A percentile compares a stretch with the other conserved stretches of the same genome.
These are phyloP conservation scores for Diloba caeruleocephala DNA, from an alignment of 2,888 invertebrate genomes.

Conservation along the genomic window DNA sequence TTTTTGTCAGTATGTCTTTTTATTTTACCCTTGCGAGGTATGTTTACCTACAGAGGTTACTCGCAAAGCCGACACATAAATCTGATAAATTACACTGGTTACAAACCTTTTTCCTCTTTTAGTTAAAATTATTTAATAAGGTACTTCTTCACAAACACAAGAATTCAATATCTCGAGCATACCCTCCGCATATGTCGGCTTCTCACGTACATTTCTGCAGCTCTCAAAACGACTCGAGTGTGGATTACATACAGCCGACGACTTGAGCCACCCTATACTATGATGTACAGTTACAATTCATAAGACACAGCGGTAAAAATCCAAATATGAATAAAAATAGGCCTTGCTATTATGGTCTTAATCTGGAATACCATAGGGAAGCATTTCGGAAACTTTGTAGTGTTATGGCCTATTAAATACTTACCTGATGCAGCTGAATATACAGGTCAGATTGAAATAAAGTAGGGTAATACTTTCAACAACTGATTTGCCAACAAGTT, in stretches of 20 bases:
- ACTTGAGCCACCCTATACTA: slow-evolving; percentile 75
- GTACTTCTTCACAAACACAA: slow-evolving; percentile 44
- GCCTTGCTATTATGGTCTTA: too few species aligned
- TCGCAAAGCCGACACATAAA: too few species aligned
- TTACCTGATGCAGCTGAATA: too few species aligned
- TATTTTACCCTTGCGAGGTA: too few species aligned
- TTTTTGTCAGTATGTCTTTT: too few species aligned
- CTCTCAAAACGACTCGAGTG: slow-evolving; percentile 81
- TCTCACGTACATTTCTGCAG: slow-evolving; percentile 80
- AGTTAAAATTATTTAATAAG: slow-evolving; percentile 9
- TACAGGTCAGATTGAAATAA: too few species aligned
- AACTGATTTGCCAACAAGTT: too few species aligned
- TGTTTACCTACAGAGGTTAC: too few species aligned
- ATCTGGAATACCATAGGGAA: slow-evolving; percentile 2
- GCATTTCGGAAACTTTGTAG: neutral
- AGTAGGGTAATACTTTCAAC: too few species aligned
- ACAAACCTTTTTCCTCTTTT: too few species aligned
- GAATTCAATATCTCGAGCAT: slow-evolving; percentile 59
- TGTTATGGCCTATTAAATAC: neutral
- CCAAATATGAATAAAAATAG: too few species aligned
- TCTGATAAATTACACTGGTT: too few species aligned
- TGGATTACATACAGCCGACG: slow-evolving; percentile 80
- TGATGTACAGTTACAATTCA: slow-evolving; percentile 51
- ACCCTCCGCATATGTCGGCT: slow-evolving; percentile 53
- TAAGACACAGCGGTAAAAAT: slow-evolving; percentile 47